phyloP scores from a whole-genome alignment of 2,113 vertebrate genomes.

The Capreolus pygargus region DNA sequence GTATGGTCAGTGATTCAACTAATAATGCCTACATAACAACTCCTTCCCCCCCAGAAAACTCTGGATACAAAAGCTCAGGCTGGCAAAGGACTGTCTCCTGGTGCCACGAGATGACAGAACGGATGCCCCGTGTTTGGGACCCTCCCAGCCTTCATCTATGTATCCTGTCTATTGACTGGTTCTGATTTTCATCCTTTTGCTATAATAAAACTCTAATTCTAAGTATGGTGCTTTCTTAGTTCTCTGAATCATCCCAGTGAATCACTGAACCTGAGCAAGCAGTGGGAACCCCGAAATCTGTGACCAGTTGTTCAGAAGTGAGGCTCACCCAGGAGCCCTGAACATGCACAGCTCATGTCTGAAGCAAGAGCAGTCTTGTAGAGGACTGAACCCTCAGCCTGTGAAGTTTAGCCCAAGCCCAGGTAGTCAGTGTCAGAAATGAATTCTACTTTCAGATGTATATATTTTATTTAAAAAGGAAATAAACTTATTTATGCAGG shows the following conservation, averaged over 20 bases:
- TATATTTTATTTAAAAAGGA: not conserved
- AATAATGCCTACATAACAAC: not conserved
- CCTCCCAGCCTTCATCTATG: not conserved
- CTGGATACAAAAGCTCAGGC: not conserved
- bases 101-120: rapidly evolving
- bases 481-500: not conserved
- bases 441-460: not conserved
- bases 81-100: not conserved
- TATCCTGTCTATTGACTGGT: not conserved
- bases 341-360: not conserved
- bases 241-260: not conserved
- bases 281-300: not conserved
- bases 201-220: not conserved
- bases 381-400: not conserved
- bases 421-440: not conserved
- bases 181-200: not conserved
- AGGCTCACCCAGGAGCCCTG: not conserved
- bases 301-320: not conserved
- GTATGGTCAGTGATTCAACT: not conserved
- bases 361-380: not conserved
- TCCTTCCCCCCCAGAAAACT: not conserved
- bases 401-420: not conserved
- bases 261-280: not conserved
- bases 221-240: not conserved
- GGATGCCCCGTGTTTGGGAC: not conserved